phyloP scores from a whole-genome alignment of 2,797 vertebrate genomes.

The Alca torda region DNA sequence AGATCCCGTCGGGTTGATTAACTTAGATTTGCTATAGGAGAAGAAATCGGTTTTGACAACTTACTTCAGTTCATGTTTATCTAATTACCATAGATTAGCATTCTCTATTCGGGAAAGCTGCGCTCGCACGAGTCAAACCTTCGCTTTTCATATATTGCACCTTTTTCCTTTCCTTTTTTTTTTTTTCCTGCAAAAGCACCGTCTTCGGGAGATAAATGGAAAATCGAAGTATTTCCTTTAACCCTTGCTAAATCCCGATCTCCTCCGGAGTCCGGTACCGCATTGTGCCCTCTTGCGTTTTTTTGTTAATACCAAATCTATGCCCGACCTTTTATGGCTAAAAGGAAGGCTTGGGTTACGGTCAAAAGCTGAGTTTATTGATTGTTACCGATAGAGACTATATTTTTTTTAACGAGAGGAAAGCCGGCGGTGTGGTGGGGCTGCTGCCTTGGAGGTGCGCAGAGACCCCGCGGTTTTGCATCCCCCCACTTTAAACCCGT shows the following conservation, averaged over 20 bases:
- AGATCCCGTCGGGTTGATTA: neutral
- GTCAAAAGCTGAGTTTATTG: slow-evolving; percentile 26
- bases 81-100: neutral
- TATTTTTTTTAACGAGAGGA: neutral
- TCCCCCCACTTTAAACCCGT: neutral
- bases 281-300: slow-evolving; percentile 69
- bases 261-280: neutral
- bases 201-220: neutral
- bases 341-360: neutral
- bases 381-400: neutral
- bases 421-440: neutral
- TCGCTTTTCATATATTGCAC: neutral
- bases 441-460: neutral
- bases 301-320: slow-evolving; percentile 6
- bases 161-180: neutral
- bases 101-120: neutral
- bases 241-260: neutral
- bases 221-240: slow-evolving; percentile 8
- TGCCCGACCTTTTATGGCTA: neutral
- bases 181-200: neutral
- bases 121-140: neutral
- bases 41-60: neutral
- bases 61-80: neutral
- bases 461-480: neutral
- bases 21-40: neutral